Evolutionary conservation across 2,113 vertebrate genomes (phyloP).

Genomic region (Bufo gargarizans): DNA sequence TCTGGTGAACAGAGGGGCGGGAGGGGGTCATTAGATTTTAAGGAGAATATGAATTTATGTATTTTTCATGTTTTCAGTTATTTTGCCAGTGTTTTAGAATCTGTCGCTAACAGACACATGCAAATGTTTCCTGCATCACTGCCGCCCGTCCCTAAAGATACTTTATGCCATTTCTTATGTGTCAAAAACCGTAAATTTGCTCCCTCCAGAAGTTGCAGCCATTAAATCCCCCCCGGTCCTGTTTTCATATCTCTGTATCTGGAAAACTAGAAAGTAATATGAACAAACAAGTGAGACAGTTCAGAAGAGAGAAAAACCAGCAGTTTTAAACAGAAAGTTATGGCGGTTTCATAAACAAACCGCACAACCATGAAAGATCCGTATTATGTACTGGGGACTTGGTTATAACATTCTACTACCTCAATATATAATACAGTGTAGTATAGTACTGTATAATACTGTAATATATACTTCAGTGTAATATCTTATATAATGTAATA

Average conservation of each 20-base stretch:
- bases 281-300: slow-evolving; percentile 7
- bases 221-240: slow-evolving; percentile 37
- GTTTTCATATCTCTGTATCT: slow-evolving; percentile 29
- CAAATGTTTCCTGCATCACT: slow-evolving; percentile 31
- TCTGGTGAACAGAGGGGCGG: too few species aligned
- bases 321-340: background rate
- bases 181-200: slow-evolving; percentile 47
- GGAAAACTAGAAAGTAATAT: slow-evolving; percentile 17
- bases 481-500: too few species aligned
- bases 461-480: background rate
- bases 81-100: background rate
- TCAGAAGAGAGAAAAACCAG: background rate
- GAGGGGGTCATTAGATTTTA: too few species aligned
- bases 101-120: slow-evolving; percentile 1
- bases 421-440: background rate
- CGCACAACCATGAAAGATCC: background rate
- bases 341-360: background rate
- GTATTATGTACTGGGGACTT: background rate
- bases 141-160: slow-evolving; percentile 37
- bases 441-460: background rate
- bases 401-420: too few species aligned
- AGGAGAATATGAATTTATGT: too few species aligned
- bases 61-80: too few species aligned
- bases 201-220: slow-evolving; percentile 29
- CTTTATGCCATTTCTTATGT: slow-evolving; percentile 46